Evolutionary conservation across 2,113 vertebrate species (phyloP), one percentile per base, ranked within the genome.

Genomic region (Clinocottus analis): DNA sequence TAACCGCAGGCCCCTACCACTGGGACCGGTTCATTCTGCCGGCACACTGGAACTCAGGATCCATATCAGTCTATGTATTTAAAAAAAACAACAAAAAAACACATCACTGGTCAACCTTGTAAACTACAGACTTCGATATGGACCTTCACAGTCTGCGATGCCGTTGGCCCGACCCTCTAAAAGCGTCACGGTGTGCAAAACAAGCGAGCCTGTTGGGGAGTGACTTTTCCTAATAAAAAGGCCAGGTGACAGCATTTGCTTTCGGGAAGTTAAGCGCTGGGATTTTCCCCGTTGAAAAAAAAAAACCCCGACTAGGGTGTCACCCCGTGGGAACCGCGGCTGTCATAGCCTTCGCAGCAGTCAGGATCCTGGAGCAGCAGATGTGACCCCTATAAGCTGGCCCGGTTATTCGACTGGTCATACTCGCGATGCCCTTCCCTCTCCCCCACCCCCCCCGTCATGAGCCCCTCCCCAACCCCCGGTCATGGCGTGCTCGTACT

Each of bases 71-170:
- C 45, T 5, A 39, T 13, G 16, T 16, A 10, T n/a, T 5, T 55
- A 29, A 53, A 21, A 60, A 77, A 41, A 37, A 27, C n/a, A n/a
- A n/a, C n/a, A 13, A n/a, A 21, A 49, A 49, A 49, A 71, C 31
- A 12, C 39, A 58, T 33, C 7, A 1, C 66, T 51, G 41, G 31
- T 70, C 72, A 23, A 67, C 58, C 53, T 69, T 60, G 76, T 85
- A 88, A 86, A 87, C 76, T 58, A 75, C 29, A 72, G 37, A 73
- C 53, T 71, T 80, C 58, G 51, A 85, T 69, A 75, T 80, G 80
- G 56, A 83, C 67, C 82, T 53, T 78, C 78, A 76, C 72, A 80
- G 64, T 79, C 67, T 73, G 53, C 37, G 64, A 58, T 41, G 33
- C 62, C 60, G 55, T 37, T 62, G 59, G 58, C 19, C 11, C 1